These are phyloP conservation scores for Lophura nycthemera DNA, from an alignment of 2,113 vertebrate genomes.

Conservation along the genomic window DNA sequence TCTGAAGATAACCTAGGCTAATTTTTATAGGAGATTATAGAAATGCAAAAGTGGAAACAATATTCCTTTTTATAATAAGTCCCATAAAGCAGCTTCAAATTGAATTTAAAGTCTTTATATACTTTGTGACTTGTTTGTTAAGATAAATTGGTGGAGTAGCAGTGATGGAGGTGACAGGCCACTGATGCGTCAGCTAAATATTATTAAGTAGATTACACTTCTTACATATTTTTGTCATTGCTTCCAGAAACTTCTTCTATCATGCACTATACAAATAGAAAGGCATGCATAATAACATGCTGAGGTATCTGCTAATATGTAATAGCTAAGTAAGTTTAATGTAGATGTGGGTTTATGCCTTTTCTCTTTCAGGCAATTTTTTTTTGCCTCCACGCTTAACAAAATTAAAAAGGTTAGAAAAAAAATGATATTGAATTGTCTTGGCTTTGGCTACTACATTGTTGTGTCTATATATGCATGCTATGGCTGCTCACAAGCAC, in stretches of 20 bases:
- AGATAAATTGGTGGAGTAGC: not conserved
- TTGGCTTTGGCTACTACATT: conserved; percentile 12
- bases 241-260: not conserved
- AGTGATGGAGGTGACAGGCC: not conserved
- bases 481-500: not conserved
- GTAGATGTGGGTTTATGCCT: not conserved
- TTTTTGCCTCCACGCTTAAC: conserved; percentile 6
- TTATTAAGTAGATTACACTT: not conserved
- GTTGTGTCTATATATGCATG: conserved; percentile 36
- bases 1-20: not conserved
- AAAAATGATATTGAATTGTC: not conserved
- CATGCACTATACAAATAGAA: not conserved
- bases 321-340: not conserved
- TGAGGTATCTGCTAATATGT: not conserved
- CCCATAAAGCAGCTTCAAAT: not conserved
- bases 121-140: not conserved
- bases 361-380: not conserved
- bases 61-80: not conserved
- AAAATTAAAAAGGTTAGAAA: conserved; percentile 6
- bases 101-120: not conserved
- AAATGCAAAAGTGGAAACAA: not conserved
- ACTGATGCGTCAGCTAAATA: not conserved
- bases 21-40: not conserved
- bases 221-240: not conserved
- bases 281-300: rapidly evolving